A percentile compares a stretch with the other conserved stretches of the same genome.
These are phyloP conservation scores for Olivierus martensii DNA, from an alignment of 1,140 invertebrate genomes.

Conservation along the genomic window DNA sequence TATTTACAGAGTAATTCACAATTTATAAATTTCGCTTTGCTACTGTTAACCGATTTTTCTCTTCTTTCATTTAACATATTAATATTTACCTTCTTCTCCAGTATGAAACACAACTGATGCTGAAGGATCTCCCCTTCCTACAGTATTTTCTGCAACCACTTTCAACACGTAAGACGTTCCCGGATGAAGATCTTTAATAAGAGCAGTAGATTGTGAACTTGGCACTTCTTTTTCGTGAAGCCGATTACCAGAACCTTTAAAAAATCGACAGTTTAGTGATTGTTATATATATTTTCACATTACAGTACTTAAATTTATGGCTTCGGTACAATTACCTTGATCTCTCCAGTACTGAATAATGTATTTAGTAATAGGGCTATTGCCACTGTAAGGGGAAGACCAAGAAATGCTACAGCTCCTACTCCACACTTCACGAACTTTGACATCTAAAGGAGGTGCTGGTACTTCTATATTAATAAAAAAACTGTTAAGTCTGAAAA, in stretches of 20 bases:
- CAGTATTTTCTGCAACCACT: conserved; percentile 33
- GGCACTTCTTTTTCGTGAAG: conserved; percentile 20
- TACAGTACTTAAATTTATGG: too few species aligned
- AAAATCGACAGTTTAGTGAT: too few species aligned
- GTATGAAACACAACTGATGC: conserved; percentile 65
- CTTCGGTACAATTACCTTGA: conserved; percentile 59
- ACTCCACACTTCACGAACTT: conserved; percentile 83
- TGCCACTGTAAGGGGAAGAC: conserved; percentile 78
- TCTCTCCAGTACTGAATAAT: conserved; percentile 75
- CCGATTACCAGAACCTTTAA: conserved; percentile 10
- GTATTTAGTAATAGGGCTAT: conserved; percentile 79
- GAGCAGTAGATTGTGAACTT: conserved; percentile 20
- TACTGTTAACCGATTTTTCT: too few species aligned
- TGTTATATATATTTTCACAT: too few species aligned
- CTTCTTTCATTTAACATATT: too few species aligned
- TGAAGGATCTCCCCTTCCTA: conserved; percentile 61
- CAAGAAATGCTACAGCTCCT: conserved; percentile 79
- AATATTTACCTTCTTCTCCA: conserved; percentile 55
- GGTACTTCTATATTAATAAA: conserved; percentile 83
- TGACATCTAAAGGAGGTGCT: conserved; percentile 77
- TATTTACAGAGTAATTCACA: too few species aligned
- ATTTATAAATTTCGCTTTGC: too few species aligned
- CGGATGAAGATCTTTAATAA: conserved; percentile 29
- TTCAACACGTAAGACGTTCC: conserved; percentile 31
- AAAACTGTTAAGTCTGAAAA: too few species aligned